Evolutionary conservation across 2,888 invertebrate species (phyloP).

Genomic region (Perizoma flavofasciatum): DNA sequence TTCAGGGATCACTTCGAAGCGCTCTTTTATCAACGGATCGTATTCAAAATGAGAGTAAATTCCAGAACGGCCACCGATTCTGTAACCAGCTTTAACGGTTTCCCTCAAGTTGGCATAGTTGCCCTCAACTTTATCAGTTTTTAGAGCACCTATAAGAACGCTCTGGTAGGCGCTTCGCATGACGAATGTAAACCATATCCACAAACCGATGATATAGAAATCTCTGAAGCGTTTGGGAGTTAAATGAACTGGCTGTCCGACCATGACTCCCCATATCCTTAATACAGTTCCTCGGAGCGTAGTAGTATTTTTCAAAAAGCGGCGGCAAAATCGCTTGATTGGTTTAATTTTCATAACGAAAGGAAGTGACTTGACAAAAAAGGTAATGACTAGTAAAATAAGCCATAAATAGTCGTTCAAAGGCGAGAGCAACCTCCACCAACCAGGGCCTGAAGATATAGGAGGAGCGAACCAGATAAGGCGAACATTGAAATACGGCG

Average conservation of each 20-base stretch:
- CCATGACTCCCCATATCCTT: conserved; percentile 63
- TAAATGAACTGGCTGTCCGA: conserved; percentile 63
- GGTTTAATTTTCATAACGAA: conserved; percentile 52
- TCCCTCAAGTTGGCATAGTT: conserved; percentile 60
- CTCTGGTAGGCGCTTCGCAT: conserved; percentile 69
- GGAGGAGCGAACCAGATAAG: conserved; percentile 69
- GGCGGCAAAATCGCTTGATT: conserved; percentile 52
- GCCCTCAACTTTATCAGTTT: conserved; percentile 59
- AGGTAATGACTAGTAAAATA: conserved; percentile 52
- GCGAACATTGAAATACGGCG: conserved; percentile 63
- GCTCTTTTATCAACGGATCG: conserved; percentile 56
- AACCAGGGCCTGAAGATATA: conserved; percentile 52
- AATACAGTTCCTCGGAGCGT: conserved; percentile 56
- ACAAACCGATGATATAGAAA: conserved; percentile 63
- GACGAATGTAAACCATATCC: conserved; percentile 72
- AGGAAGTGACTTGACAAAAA: conserved; percentile 58
- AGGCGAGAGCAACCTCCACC: conserved; percentile 65
- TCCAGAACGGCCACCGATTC: conserved; percentile 61
- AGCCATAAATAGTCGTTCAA: conserved; percentile 67
- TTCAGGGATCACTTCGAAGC: conserved; percentile 59
- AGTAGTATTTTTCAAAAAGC: conserved; percentile 54
- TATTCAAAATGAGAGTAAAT: conserved; percentile 64
- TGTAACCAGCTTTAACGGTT: conserved; percentile 55
- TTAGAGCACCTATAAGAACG: conserved; percentile 65
- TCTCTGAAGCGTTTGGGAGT: conserved; percentile 63